phyloP scores from a whole-genome alignment of 2,888 invertebrate genomes.

The Himalopsyche tibetana region DNA sequence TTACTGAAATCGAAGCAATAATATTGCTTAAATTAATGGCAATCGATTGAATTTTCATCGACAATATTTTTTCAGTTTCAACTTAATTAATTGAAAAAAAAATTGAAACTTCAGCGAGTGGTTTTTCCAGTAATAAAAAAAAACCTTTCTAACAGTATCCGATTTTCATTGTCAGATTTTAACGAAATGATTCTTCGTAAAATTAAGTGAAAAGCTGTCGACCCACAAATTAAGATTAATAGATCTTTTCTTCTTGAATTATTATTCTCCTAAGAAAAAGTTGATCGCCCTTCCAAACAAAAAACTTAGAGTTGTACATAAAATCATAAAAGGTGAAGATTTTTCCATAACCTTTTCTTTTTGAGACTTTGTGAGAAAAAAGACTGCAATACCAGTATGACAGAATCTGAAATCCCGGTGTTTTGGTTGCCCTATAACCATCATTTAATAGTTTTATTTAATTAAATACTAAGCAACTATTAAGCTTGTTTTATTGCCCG shows the following conservation, averaged over 20 bases:
- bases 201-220: constrained; percentile 5
- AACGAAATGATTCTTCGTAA: background rate
- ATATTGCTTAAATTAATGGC: too few species aligned
- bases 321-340: background rate
- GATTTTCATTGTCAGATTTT: constrained; percentile 4
- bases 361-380: background rate
- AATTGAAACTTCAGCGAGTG: background rate
- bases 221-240: constrained; percentile 23
- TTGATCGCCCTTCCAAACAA: background rate
- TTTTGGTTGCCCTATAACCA: background rate
- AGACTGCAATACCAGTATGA: too few species aligned
- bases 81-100: background rate
- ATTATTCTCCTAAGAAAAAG: constrained; percentile 1
- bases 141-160: background rate
- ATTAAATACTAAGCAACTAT: too few species aligned
- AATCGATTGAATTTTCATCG: too few species aligned
- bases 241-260: background rate
- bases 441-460: too few species aligned
- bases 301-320: background rate
- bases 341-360: background rate
- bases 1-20: too few species aligned
- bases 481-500: too few species aligned
- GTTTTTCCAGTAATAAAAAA: background rate
- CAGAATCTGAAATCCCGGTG: background rate
- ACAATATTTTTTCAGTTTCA: background rate